Evolutionary conservation across 2,888 invertebrate genomes (phyloP).

Genomic region (Tetranychus piercei): DNA sequence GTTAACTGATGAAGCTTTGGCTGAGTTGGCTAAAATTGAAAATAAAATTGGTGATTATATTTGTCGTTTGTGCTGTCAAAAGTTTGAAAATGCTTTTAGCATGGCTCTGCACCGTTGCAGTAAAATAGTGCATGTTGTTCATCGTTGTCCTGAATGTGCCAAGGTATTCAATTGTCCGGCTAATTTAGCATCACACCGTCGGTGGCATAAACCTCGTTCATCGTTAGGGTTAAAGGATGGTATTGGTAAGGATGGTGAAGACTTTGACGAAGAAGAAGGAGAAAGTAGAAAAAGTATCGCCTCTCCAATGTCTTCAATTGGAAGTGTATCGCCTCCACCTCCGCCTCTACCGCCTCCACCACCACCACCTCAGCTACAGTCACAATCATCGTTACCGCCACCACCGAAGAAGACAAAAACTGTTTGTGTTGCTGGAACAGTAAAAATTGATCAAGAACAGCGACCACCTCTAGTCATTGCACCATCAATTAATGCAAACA

Average conservation of each 20-base stretch:
- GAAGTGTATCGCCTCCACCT: neutral
- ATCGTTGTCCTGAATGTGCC: conserved; percentile 93
- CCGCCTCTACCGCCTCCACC: neutral
- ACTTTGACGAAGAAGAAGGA: neutral
- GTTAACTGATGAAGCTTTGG: conserved; percentile 83
- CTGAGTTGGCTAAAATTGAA: conserved; percentile 79
- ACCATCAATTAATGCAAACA: neutral
- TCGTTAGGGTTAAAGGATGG: neutral
- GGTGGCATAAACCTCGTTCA: conserved; percentile 75
- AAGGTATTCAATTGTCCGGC: conserved; percentile 97
- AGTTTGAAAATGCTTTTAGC: conserved; percentile 86
- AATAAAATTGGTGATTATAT: conserved; percentile 89
- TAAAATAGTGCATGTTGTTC: conserved; percentile 88
- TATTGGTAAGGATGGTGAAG: neutral
- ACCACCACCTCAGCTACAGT: neutral
- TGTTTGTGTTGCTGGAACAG: conserved; percentile 12
- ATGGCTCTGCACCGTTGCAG: conserved; percentile 92
- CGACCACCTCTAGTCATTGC: neutral
- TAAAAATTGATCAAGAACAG: conserved; percentile 3
- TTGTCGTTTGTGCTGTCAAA: conserved; percentile 74
- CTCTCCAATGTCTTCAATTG: neutral
- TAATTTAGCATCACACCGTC: conserved; percentile 84
- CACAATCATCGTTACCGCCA: neutral
- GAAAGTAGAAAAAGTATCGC: neutral
- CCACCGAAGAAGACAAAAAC: neutral